Percentiles rank a stretch among this genome's conserved stretches.
phyloP scores from a whole-genome alignment of 1,140 invertebrate genomes.

The Nymphalis io region DNA sequence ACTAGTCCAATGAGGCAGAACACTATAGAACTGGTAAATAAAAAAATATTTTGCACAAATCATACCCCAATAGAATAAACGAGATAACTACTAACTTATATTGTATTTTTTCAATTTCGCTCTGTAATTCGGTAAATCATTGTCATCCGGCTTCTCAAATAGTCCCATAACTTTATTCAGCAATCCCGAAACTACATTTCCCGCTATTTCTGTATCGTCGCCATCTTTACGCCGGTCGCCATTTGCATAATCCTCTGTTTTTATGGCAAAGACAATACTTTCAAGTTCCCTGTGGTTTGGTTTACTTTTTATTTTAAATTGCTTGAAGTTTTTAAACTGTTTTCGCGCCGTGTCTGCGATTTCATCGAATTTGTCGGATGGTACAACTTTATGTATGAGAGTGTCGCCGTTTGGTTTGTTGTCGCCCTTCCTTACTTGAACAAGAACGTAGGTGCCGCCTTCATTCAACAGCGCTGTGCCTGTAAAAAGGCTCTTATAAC shows the following conservation, averaged over 20 bases:
- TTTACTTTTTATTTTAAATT: slow-evolving; percentile 28
- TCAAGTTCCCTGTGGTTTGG: slow-evolving; percentile 32
- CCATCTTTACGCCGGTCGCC: slow-evolving; percentile 13
- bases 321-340: slow-evolving; percentile 33
- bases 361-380: slow-evolving; percentile 26
- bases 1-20: too few species aligned
- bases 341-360: slow-evolving; percentile 38
- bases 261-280: slow-evolving; percentile 38
- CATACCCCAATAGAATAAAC: not conserved
- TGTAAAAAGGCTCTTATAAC: slow-evolving; percentile 1
- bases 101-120: slow-evolving; percentile 30
- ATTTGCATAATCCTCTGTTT: slow-evolving; percentile 21
- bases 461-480: not conserved
- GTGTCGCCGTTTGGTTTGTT: slow-evolving; percentile 50
- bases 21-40: too few species aligned
- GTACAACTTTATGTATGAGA: slow-evolving; percentile 48
- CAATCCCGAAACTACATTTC: not conserved
- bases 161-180: slow-evolving; percentile 18
- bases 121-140: slow-evolving; percentile 29
- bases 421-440: slow-evolving; percentile 48
- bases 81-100: slow-evolving; percentile 35
- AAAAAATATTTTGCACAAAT: too few species aligned
- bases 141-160: slow-evolving; percentile 18
- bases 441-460: slow-evolving; percentile 36
- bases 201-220: not conserved